Conservation (phyloP, 2,113 vertebrate genomes). For the Forbesichthys papilliferus region DNA sequence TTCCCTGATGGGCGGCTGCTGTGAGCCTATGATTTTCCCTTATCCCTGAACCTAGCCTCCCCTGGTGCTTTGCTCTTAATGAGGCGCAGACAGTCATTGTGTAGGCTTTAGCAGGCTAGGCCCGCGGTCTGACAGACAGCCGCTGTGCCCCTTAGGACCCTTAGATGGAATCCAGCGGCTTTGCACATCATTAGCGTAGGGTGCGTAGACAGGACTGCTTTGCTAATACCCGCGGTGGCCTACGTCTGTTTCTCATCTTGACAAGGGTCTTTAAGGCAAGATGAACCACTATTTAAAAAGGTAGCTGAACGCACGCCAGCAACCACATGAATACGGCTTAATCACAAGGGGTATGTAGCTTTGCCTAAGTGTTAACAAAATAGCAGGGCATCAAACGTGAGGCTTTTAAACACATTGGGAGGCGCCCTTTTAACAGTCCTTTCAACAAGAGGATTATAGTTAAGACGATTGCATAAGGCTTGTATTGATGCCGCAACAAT, state of each 20-base stretch:
- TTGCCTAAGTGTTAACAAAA: too few species aligned
- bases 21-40: conserved; percentile 21
- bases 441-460: too few species aligned
- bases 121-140: conserved; percentile 55
- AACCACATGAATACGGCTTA: neutral
- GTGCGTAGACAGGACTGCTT: conserved; percentile 27
- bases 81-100: conserved; percentile 55
- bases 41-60: conserved; percentile 19
- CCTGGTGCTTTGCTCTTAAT: conserved; percentile 60
- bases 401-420: too few species aligned
- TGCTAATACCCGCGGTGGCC: neutral
- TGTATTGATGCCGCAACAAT: too few species aligned
- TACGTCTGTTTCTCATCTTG: conserved; percentile 22
- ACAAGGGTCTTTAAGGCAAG: neutral
- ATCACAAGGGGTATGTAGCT: too few species aligned
- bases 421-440: too few species aligned
- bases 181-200: conserved; percentile 67
- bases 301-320: neutral
- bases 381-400: too few species aligned
- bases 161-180: conserved; percentile 55
- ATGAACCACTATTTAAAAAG: neutral
- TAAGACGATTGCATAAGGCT: too few species aligned
- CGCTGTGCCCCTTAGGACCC: conserved; percentile 38
- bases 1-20: conserved; percentile 5
- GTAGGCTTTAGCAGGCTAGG: conserved; percentile 38